These are phyloP conservation scores for Glossophaga mutica DNA, from an alignment of 2,797 vertebrate species.

Conservation along the genomic window DNA sequence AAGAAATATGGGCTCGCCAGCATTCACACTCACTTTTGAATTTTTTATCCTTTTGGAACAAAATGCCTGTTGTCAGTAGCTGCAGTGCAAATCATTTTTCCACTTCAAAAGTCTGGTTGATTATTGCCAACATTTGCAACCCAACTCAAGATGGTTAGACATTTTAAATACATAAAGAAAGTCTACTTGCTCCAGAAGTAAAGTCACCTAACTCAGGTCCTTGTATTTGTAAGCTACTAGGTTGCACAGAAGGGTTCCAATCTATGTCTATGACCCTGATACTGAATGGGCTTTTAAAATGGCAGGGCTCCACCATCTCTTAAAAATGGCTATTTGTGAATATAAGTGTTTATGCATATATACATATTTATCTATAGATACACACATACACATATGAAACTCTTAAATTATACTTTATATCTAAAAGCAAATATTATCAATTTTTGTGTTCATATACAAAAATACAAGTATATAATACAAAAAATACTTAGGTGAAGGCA, in stretches of 20 bases:
- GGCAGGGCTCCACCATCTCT: background rate
- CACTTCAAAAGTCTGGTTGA: background rate
- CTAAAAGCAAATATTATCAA: background rate
- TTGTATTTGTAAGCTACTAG: background rate
- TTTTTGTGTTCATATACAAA: background rate
- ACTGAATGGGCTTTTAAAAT: background rate
- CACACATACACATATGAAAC: background rate
- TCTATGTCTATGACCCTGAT: background rate
- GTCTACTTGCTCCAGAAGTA: background rate
- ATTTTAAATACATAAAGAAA: background rate
- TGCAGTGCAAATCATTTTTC: background rate
- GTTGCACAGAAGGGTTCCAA: background rate
- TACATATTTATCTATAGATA: too few species aligned
- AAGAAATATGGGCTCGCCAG: background rate
- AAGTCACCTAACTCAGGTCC: background rate
- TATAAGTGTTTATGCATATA: background rate
- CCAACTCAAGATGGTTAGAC: background rate
- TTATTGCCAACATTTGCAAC: background rate
- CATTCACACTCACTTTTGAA: background rate
- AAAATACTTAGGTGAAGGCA: background rate
- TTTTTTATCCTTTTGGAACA: background rate
- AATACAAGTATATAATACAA: background rate
- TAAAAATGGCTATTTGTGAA: background rate
- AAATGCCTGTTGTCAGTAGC: slow-evolving; percentile 1
- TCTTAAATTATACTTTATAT: background rate